phyloP scores from a whole-genome alignment of 2,113 vertebrate species.

The Phainopepla nitens region DNA sequence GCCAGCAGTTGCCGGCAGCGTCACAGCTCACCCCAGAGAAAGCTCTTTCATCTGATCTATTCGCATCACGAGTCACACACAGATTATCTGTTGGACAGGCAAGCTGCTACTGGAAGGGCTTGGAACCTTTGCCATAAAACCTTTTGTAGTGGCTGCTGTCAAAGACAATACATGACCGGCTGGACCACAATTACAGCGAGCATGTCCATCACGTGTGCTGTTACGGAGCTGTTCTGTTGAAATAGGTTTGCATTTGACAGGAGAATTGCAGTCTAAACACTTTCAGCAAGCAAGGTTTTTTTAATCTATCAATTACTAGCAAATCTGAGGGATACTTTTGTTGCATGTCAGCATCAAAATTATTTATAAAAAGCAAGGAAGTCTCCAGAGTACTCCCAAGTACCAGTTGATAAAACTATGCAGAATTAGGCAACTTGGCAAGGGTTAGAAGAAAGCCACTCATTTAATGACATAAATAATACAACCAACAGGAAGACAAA shows the following conservation, averaged over 20 bases:
- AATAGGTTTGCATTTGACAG: not conserved
- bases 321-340: not conserved
- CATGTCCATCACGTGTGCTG: not conserved
- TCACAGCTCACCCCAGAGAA: not conserved
- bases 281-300: not conserved
- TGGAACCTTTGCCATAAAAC: not conserved
- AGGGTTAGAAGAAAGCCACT: not conserved
- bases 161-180: not conserved
- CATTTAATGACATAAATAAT: not conserved
- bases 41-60: not conserved
- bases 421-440: not conserved
- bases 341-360: not conserved
- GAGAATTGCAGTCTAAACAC: not conserved
- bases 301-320: not conserved
- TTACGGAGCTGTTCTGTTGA: not conserved
- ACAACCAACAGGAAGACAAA: constrained; percentile 17
- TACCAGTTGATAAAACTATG: not conserved
- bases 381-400: not conserved
- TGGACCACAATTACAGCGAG: not conserved
- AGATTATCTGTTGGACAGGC: not conserved
- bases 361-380: not conserved
- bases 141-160: constrained; percentile 25
- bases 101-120: not conserved
- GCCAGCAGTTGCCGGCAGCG: accelerated
- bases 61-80: not conserved